Base-by-base conservation (phyloP, 2,888 invertebrate genomes). In the Acleris emargana region DNA sequence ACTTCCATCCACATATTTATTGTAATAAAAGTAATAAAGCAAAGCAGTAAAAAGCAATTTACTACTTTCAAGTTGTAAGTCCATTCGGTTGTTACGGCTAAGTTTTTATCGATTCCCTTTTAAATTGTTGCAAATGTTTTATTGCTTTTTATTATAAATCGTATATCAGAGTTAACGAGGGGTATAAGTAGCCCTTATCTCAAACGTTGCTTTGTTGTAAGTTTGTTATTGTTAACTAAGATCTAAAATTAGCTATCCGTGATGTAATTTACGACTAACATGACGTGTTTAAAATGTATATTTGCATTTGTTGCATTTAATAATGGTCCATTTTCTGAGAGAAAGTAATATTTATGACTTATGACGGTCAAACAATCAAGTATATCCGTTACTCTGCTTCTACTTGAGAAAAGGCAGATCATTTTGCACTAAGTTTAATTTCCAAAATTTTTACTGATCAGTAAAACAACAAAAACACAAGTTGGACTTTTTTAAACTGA, bases 51-150 rank as follows among this genome's bases (percentile, higher is more conserved):
- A 90, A 85, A 68, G 80, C 83, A 88, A 85, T 90, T 90, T 88
- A 89, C 88, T 88, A 89, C 88, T 88, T 80, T 81, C 80, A 83
- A 43, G 22, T 51, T 60, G 67, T 52, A 62, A 80, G 77, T 80
- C 81, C 78, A 81, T 85, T 86, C 84, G 86, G 88, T 88, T 79
- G 75, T 79, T 52, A 50, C 68, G 57, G 62, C 83, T 83, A 82
- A 78, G 81, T 82, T 86, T 86, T 88, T 90, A 88, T 88, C 86
- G 89, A 85, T 87, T 84, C 84, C 76, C 82, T 86, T 89, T 90
- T 89, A 91, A 89, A 88, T 86, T 89, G 90, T 90, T 90, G 91
- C 91, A 74, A 90, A 88, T 89, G 83, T 89, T 91, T 91, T 90
- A 89, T 90, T 90, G 81, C 74, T 73, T 88, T 90, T 90, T 91